Evolutionary conservation across 2,888 invertebrate genomes (phyloP).

Genomic region (Xestoiulus laeticollis): DNA sequence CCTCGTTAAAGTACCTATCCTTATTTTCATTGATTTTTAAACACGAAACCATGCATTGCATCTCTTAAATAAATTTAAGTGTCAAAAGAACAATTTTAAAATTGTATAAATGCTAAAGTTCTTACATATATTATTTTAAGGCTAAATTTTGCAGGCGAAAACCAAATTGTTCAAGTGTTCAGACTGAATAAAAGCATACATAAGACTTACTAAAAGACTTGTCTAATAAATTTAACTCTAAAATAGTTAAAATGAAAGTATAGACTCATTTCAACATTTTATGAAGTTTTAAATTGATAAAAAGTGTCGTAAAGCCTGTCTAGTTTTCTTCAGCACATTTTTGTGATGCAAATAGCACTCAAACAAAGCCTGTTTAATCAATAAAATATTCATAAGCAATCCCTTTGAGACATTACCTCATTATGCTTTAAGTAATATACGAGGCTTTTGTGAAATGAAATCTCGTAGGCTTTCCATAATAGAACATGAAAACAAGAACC

Average conservation of each 20-base stretch:
- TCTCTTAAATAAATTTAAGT: too few species aligned
- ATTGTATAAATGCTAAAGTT: neutral
- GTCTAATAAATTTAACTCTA: neutral
- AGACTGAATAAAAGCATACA: neutral
- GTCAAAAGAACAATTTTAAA: neutral
- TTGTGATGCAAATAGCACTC: neutral
- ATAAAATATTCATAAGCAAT: constrained; percentile 30
- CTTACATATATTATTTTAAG: neutral
- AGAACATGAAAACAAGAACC: neutral
- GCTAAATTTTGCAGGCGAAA: neutral
- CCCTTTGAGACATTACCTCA: constrained; percentile 24
- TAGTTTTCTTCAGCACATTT: neutral
- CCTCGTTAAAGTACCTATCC: too few species aligned
- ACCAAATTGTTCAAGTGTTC: neutral
- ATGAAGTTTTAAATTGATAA: neutral
- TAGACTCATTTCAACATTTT: neutral
- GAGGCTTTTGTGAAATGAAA: neutral
- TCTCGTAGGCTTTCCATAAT: neutral
- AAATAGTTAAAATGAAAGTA: neutral
- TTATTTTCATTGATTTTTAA: constrained; percentile 23
- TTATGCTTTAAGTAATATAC: neutral
- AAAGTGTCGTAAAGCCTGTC: neutral
- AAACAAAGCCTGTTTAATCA: neutral
- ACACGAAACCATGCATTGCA: too few species aligned
- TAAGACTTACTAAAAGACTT: neutral